Percentiles rank a stretch among this genome's conserved stretches.
Conservation (phyloP, 53 echinoderm and acorn worm species). For the Pentamera pediparva region DNA sequence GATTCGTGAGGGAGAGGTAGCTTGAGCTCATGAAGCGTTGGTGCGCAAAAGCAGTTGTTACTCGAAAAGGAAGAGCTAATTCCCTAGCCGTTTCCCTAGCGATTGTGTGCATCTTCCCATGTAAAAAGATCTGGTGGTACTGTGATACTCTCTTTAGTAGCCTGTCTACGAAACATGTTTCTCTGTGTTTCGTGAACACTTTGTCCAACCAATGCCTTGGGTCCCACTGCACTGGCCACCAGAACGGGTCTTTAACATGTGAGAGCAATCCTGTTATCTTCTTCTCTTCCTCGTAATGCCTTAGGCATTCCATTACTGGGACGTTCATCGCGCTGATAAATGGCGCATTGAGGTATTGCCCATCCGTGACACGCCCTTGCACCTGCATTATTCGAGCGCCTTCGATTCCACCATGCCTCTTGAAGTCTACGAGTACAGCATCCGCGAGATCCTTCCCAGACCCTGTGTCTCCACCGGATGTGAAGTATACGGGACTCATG, state of each 20-base stretch:
- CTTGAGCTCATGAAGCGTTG: conserved; percentile 4
- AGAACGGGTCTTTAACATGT: neutral
- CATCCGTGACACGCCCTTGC: neutral
- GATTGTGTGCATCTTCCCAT: neutral
- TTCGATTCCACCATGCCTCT: neutral
- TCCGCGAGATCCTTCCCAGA: neutral
- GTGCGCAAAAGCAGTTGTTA: neutral
- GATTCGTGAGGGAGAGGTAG: conserved; percentile 13
- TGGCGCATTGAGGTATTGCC: neutral
- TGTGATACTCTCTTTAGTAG: neutral
- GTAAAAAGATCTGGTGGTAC: neutral
- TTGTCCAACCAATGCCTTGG: neutral
- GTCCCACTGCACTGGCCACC: neutral
- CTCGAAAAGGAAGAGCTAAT: neutral
- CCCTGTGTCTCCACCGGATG: neutral
- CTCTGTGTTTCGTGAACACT: neutral
- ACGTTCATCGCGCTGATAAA: neutral
- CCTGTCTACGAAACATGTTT: neutral
- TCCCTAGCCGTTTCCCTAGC: neutral
- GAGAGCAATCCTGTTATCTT: neutral
- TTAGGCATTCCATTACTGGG: neutral
- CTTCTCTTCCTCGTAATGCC: neutral
- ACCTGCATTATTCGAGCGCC: neutral
- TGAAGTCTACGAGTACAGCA: neutral
- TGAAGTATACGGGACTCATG: neutral